Base-by-base conservation (phyloP, 2,797 vertebrate genomes). In the Natrix natrix region DNA sequence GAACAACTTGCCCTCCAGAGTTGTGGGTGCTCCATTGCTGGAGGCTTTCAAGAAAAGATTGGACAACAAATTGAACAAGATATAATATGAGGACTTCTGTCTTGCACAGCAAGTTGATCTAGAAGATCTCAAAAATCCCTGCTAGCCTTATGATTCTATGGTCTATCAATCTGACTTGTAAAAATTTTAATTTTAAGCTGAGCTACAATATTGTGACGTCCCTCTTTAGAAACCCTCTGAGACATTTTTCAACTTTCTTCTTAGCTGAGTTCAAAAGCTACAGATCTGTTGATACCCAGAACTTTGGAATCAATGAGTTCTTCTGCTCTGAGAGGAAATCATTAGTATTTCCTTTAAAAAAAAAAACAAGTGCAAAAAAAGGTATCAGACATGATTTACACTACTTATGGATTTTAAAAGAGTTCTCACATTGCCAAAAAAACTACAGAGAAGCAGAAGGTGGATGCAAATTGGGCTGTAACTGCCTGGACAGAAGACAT, bases 231-330 rank as follows among this genome's bases (percentile, higher is more conserved):
- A 93, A 88, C 32, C 8, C 24, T 1, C 12, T 10, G 3, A 5
- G 4, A 0, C 0, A 26, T 92, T 95, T 94, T 56, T 92, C 63
- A 91, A 43, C 11, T 37, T 8, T 10, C 0, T 28, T 90, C 12
- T 6, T 83, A 14, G 93, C 55, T 1, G 28, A 5, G 92, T 17
- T 24, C 20, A 94, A 93, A 93, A 93, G 0, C 2, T 88, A 57
- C 26, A 59, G 86, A 93, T 90, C 24, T 86, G 0, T 92, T 94
- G 91, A 86, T 93, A 90, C 87, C 22, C 89, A 61, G 26, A 93
- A 43, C 55, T 90, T 87, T 22, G 55, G 56, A 87, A 90, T 90
- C 83, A 90, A 93, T 90, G 2, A 52, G 12, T 92, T 14, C 0
- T 69, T 93, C 88, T 69, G n/a, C 63, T 94, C 2, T 86, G 59